phyloP scores from a whole-genome alignment of 2,113 vertebrate genomes.

The Scomber colias region DNA sequence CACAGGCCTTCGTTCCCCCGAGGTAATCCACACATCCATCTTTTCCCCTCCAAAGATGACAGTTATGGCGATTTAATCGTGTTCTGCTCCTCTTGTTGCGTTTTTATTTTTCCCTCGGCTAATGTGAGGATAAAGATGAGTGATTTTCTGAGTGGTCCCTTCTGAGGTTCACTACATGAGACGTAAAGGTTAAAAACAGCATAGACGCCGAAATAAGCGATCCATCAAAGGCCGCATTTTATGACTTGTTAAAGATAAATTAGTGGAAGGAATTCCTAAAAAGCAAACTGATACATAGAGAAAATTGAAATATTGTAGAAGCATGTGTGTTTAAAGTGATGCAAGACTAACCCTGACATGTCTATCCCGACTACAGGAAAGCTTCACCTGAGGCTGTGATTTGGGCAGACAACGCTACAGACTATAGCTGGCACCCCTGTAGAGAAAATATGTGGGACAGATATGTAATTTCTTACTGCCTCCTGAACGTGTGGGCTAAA shows the following conservation, averaged over 20 bases:
- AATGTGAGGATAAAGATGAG: constrained; percentile 83
- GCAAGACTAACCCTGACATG: constrained; percentile 26
- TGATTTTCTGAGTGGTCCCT: constrained; percentile 63
- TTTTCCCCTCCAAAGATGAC: constrained; percentile 76
- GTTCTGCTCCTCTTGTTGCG: constrained; percentile 73
- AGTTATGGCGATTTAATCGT: constrained; percentile 83
- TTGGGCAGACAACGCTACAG: constrained; percentile 11
- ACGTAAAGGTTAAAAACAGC: constrained; percentile 19
- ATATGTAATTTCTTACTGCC: constrained; percentile 50
- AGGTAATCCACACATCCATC: constrained; percentile 73
- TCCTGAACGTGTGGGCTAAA: constrained; percentile 51
- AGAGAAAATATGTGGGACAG: constrained; percentile 52
- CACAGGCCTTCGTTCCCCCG: constrained; percentile 57
- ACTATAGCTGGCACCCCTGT: constrained; percentile 39
- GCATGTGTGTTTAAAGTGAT: not conserved
- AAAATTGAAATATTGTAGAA: not conserved
- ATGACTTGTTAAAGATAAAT: constrained; percentile 15
- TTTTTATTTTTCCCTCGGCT: constrained; percentile 69
- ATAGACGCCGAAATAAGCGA: constrained; percentile 1
- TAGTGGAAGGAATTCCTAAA: constrained; percentile 5
- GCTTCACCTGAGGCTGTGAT: constrained; percentile 42
- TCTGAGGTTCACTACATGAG: constrained; percentile 32
- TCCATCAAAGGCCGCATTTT: constrained; percentile 41
- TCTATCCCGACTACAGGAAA: constrained; percentile 11
- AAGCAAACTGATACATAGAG: constrained; percentile 14